Percentiles rank a stretch among this genome's conserved stretches.
Evolutionary conservation across 2,113 vertebrate species (phyloP).

Genomic region (Calyptommatus sinebrachiatus): DNA sequence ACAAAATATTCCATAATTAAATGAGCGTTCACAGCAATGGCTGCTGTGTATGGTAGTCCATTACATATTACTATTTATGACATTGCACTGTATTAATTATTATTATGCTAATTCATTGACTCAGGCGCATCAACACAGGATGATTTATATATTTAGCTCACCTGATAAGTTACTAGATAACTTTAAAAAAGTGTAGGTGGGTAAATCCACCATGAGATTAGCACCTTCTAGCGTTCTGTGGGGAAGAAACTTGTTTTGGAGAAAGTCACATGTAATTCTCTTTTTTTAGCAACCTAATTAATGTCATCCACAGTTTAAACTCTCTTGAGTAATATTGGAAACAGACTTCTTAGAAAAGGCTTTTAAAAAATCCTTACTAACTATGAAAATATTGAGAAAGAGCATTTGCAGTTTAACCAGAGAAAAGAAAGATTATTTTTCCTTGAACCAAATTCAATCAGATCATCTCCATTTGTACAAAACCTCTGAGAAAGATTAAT

Average conservation of each 20-base stretch:
- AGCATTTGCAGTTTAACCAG: slow-evolving; percentile 39
- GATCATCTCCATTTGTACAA: slow-evolving; percentile 14
- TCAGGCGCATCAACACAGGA: background rate
- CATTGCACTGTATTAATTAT: background rate
- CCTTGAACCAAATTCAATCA: slow-evolving; percentile 28
- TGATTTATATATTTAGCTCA: background rate
- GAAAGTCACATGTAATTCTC: slow-evolving; percentile 34
- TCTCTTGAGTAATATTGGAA: slow-evolving; percentile 53
- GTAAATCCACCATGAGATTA: background rate
- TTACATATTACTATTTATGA: background rate
- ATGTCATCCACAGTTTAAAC: slow-evolving; percentile 53
- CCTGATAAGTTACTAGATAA: too few species aligned
- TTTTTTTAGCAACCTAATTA: slow-evolving; percentile 60
- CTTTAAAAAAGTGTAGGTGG: background rate
- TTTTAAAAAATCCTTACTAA: slow-evolving; percentile 44
- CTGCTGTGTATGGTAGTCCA: background rate
- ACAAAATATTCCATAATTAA: background rate
- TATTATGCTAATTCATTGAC: background rate
- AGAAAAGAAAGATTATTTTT: slow-evolving; percentile 27
- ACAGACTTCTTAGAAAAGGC: slow-evolving; percentile 53
- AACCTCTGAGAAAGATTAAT: background rate
- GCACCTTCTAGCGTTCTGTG: background rate
- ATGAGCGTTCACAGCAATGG: background rate
- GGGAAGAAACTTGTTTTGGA: background rate
- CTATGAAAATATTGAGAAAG: slow-evolving; percentile 46